Evolutionary conservation across 2,888 invertebrate genomes (phyloP).

Genomic region (Ormyrus rosae): DNA sequence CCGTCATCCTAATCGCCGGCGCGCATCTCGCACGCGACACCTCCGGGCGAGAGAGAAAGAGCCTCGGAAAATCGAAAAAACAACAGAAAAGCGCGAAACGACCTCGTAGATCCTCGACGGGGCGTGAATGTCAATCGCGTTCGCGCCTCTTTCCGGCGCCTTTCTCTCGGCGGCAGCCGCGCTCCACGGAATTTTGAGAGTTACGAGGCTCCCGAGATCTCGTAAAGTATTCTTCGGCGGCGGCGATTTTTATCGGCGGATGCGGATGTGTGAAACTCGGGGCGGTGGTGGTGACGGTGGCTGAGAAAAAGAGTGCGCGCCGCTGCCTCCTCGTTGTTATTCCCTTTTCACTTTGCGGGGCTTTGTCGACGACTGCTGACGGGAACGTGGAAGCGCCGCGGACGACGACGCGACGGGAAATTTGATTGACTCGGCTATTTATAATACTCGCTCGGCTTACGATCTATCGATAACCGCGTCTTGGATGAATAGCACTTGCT

Average conservation of each 20-base stretch:
- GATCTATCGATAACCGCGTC: too few species aligned
- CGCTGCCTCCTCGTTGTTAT: neutral
- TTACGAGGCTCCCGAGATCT: constrained; percentile 45
- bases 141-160: constrained; percentile 27
- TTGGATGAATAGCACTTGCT: too few species aligned
- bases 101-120: constrained; percentile 12
- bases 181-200: constrained; percentile 25
- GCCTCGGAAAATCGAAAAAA: neutral
- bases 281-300: too few species aligned
- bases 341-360: neutral
- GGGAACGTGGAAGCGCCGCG: neutral
- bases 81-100: constrained; percentile 2
- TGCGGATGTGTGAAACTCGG: neutral
- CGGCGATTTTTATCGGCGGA: constrained; percentile 33
- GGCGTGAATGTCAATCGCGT: constrained; percentile 4
- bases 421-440: too few species aligned
- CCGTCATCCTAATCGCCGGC: too few species aligned
- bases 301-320: too few species aligned
- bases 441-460: too few species aligned
- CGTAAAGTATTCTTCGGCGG: constrained; percentile 33
- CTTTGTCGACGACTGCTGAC: too few species aligned
- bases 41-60: too few species aligned
- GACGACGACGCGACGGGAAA: neutral
- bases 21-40: too few species aligned
- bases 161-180: neutral